A percentile compares a stretch with the other conserved stretches of the same genome.
phyloP scores from a whole-genome alignment of 1,140 invertebrate genomes.

The Euwallacea similis region DNA sequence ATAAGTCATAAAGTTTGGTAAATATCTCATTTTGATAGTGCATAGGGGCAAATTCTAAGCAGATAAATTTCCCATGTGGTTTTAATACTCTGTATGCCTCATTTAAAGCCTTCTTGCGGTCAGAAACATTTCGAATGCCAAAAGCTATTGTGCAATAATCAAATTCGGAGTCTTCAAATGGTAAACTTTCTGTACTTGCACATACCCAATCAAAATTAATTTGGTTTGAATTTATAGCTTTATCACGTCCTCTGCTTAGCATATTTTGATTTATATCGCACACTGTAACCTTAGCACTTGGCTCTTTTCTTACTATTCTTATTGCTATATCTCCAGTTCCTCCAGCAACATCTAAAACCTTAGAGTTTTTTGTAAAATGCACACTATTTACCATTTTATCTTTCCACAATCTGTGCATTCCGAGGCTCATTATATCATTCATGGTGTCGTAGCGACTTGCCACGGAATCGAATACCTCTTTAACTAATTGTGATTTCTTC shows the following conservation, averaged over 20 bases:
- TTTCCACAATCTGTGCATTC: neutral
- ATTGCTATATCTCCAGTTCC: neutral
- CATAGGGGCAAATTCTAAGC: neutral
- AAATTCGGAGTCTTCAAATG: conserved; percentile 78
- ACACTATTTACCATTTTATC: neutral
- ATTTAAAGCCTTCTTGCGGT: conserved; percentile 83
- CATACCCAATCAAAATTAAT: neutral
- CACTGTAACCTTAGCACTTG: neutral
- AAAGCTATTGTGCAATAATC: conserved; percentile 97
- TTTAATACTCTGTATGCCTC: conserved; percentile 65
- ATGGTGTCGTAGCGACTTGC: neutral
- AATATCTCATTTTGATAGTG: neutral
- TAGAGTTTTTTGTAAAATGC: neutral
- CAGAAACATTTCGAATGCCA: conserved; percentile 94
- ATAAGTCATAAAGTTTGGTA: neutral
- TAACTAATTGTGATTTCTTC: no score
- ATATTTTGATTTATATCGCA: neutral
- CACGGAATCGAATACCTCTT: neutral
- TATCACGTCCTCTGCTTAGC: no score
- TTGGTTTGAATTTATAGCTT: neutral
- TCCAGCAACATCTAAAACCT: neutral
- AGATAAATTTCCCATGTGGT: neutral
- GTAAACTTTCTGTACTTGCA: conserved; percentile 67
- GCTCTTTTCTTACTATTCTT: neutral
- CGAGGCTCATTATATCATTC: neutral